Evolutionary conservation across 2,888 invertebrate genomes (phyloP).

Genomic region (Pollenia griseotomentosa): DNA sequence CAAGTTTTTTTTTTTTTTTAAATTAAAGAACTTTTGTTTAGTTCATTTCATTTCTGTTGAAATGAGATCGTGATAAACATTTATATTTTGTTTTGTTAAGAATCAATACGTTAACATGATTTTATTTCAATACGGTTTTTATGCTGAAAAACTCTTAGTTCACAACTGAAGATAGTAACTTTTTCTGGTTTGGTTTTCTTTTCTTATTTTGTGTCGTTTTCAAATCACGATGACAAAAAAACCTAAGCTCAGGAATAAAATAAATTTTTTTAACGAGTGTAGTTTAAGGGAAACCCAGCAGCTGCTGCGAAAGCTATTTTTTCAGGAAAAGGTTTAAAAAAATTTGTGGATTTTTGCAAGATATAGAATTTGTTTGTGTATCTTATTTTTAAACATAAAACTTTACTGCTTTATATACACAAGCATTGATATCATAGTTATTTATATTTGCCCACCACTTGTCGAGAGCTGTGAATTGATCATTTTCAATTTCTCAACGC

Average conservation of each 20-base stretch:
- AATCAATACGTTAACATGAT: conserved; percentile 73
- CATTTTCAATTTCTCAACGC: no score
- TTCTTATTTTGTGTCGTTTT: conserved; percentile 29
- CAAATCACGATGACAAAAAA: conserved; percentile 67
- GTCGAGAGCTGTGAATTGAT: no score
- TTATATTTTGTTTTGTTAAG: conserved; percentile 72
- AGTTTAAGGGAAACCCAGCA: not conserved
- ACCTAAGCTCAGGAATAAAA: conserved; percentile 27
- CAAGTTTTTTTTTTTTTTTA: conserved; percentile 37
- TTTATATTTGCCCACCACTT: no score
- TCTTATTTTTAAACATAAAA: no score
- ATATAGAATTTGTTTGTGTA: no score
- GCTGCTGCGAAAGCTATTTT: no score
- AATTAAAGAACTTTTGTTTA: conserved; percentile 47
- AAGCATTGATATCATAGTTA: no score
- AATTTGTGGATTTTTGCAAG: not conserved
- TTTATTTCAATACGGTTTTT: conserved; percentile 70
- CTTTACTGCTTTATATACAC: no score
- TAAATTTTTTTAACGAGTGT: conserved; percentile 16
- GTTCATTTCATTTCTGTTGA: conserved; percentile 58
- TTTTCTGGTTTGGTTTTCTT: conserved; percentile 30
- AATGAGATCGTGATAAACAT: conserved; percentile 73
- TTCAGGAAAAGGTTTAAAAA: not conserved
- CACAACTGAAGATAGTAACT: conserved; percentile 20
- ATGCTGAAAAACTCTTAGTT: conserved; percentile 34